These are phyloP conservation scores for Andrena cerasifolii DNA, from an alignment of 1,140 invertebrate species.

Conservation along the genomic window DNA sequence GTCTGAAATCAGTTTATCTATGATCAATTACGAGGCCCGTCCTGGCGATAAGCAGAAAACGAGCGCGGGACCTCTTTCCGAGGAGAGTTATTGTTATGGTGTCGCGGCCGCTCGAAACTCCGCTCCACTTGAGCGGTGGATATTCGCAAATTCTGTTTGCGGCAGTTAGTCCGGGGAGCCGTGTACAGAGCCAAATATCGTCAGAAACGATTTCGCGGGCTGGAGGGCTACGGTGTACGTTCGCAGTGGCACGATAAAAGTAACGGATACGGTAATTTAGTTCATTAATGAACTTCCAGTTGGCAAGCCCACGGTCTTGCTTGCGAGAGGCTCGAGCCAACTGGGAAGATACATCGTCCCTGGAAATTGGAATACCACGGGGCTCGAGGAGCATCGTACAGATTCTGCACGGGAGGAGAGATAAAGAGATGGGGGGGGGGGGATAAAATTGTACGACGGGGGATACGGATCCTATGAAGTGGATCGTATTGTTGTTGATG, in stretches of 20 bases:
- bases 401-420: constrained; percentile 40
- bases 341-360: constrained; percentile 64
- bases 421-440: constrained; percentile 53
- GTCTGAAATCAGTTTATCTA: neutral
- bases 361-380: constrained; percentile 65
- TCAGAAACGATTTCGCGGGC: constrained; percentile 61
- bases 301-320: constrained; percentile 64
- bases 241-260: constrained; percentile 68
- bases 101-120: neutral
- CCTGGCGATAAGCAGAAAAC: neutral
- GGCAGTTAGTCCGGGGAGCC: constrained; percentile 38
- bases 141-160: constrained; percentile 55
- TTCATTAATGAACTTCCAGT: constrained; percentile 74
- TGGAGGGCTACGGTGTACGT: constrained; percentile 44
- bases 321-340: constrained; percentile 55
- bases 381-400: constrained; percentile 33
- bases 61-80: neutral
- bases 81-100: constrained; percentile 25
- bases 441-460: constrained; percentile 42
- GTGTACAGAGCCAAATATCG: constrained; percentile 61
- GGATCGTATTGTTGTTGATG: constrained; percentile 23
- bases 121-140: neutral
- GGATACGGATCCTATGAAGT: constrained; percentile 4
- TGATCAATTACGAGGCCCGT: neutral
- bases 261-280: constrained; percentile 74